Evolutionary conservation across 2,113 vertebrate genomes (phyloP), one percentile per base, ranked within the genome.

Genomic region (Falcunculus frontatus): DNA sequence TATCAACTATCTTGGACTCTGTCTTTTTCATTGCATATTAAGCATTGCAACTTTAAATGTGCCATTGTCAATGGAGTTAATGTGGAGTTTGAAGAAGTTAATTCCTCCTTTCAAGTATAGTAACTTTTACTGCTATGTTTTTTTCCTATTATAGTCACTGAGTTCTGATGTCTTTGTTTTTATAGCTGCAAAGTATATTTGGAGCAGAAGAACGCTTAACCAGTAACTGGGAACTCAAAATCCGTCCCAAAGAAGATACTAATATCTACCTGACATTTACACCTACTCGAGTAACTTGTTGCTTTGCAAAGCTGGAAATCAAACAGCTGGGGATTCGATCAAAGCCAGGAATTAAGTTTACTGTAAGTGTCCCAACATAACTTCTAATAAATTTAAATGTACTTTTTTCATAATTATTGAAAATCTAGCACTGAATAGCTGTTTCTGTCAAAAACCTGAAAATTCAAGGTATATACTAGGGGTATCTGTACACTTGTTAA

Each of bases 231-330:
- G 99, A 99, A 73, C 98, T 99, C 91, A 98, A 96, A 93, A 99
- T 99, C 82, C 97, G 93, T 39, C 99, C 99, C 67, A 98, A 97
- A 94, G 99, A 99, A 82, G 99, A 99, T 14, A 95, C 98, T 26
- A 93, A 97, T 4, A 97, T 99, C 72, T 99, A 98, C 83, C 88
- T 99, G 77, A 97, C 98, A n/a, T 99, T 99, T 72, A 97, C 99
- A 69, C 99, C 99, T 49, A 99, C 99, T 70, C 97, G 98, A n/a
- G 96, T 99, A 84, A 98, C 99, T 44, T 99, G 98, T 97, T 99
- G 99, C 99, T 97, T 99, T 96, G 99, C 99, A 89, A 99, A 99
- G 94, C 97, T 99, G 89, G 99, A 99, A 97, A 99, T 99, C 96
- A 99, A 99, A 92, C 99, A 99, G 78, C 98, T 99, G 90, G 98